These are phyloP conservation scores for Oxyteleia sp. DNA, from an alignment of 2,888 invertebrate species.

Conservation along the genomic window DNA sequence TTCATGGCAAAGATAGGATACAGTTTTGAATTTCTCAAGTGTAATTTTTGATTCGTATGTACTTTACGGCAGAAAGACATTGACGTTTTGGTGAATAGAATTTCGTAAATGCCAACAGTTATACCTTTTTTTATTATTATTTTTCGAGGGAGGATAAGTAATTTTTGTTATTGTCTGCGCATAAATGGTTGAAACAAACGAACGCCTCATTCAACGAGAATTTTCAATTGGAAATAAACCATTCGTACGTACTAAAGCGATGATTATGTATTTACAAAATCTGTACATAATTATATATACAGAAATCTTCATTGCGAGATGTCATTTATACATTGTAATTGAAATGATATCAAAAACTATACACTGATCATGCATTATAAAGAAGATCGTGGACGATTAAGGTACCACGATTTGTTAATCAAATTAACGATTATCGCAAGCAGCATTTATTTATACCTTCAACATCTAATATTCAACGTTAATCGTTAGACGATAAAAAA, in stretches of 20 bases:
- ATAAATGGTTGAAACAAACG: not conserved
- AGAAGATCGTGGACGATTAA: conserved; percentile 24
- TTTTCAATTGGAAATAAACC: conserved; percentile 4
- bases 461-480: no score
- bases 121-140: conserved; percentile 5
- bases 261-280: conserved; percentile 46
- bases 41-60: conserved; percentile 24
- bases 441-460: no score
- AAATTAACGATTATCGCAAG: no score
- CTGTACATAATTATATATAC: conserved; percentile 59
- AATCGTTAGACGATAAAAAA: no score
- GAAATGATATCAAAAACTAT: conserved; percentile 32
- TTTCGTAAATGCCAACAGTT: conserved; percentile 20
- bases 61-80: conserved; percentile 19
- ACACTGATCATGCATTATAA: conserved; percentile 36
- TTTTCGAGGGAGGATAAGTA: conserved; percentile 4
- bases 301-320: conserved; percentile 35
- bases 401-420: conserved; percentile 13
- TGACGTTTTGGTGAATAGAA: conserved; percentile 27
- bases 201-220: not conserved
- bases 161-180: conserved; percentile 34
- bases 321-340: conserved; percentile 37
- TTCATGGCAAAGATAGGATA: conserved; percentile 26
- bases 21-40: conserved; percentile 12
- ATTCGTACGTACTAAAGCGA: conserved; percentile 22